Base-by-base conservation (phyloP, 2,888 invertebrate genomes). In the Lasioglossum malachurum region DNA sequence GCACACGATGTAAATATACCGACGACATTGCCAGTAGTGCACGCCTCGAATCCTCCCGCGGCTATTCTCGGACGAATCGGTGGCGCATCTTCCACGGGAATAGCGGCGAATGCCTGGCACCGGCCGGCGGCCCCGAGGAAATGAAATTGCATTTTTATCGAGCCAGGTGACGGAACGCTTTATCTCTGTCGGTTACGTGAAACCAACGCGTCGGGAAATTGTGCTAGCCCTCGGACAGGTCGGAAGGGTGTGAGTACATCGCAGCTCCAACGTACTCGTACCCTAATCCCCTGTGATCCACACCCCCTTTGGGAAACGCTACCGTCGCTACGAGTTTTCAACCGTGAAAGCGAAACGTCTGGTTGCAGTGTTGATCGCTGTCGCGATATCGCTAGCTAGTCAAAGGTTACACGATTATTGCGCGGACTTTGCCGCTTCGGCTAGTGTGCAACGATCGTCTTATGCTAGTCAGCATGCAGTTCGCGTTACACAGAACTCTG, bases 1-100 rank as follows among this genome's bases (percentile, higher is more conserved):
- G 53, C 53, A 78, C 72, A 19, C 78, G 72, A 53, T 27, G 76
- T 78, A 86, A 85, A 87, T 82, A 82, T 78, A 82, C 46, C 86
- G 35, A 49, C 81, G 85, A 81, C 86, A 78, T 80, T 86, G 86
- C 44, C 80, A 75, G 38, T 78, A 10, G 46, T 73, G 71, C 19
- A 72, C 78, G 53, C 75, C 78, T 57, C 80, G 78, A 81, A 53
- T 85, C 81, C 86, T 84, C 60, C 49, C 49, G 44, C 49, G 72
- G 78, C 73, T 86, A 86, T 86, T 86, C 72, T 82, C 64, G 78
- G 75, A 75, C 60, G 81, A 78, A 75, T 78, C 81, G 77, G 31
- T 38, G 78, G 19, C 64, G 81, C 57, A 67, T 57, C 77, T 78
- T 75, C 78, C 71, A 53, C 77, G 14, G 27, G 75, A 86, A 86